Conservation (phyloP, 2,797 vertebrate genomes). For the Nasua narica region DNA sequence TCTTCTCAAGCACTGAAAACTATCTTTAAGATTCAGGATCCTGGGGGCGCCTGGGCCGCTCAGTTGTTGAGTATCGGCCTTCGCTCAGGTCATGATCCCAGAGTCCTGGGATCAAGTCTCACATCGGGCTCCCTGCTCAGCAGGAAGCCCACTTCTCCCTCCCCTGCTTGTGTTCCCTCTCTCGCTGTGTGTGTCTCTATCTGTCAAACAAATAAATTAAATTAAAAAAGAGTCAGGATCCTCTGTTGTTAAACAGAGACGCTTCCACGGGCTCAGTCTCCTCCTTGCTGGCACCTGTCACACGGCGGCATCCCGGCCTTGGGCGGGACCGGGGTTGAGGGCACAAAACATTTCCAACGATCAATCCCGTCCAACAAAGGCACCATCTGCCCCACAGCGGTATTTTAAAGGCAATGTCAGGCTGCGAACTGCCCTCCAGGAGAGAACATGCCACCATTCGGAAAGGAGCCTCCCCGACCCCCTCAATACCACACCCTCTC, state of each 20-base stretch:
- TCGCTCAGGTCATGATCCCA: no score
- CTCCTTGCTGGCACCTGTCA: not conserved
- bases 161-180: no score
- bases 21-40: not conserved
- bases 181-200: no score
- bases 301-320: not conserved
- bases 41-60: no score
- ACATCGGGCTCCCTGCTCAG: no score
- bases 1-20: not conserved
- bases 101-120: no score
- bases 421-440: not conserved
- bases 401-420: not conserved
- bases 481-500: not conserved
- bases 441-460: not conserved
- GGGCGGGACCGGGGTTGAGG: not conserved
- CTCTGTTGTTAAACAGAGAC: not conserved
- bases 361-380: not conserved
- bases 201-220: no score
- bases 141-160: no score
- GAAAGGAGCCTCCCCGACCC: not conserved
- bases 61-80: no score
- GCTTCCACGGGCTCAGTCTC: not conserved
- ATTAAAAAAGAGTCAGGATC: not conserved
- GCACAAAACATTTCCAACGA: not conserved
- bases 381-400: not conserved